phyloP scores from a whole-genome alignment of 2,797 vertebrate genomes.

The Crax fasciolata region DNA sequence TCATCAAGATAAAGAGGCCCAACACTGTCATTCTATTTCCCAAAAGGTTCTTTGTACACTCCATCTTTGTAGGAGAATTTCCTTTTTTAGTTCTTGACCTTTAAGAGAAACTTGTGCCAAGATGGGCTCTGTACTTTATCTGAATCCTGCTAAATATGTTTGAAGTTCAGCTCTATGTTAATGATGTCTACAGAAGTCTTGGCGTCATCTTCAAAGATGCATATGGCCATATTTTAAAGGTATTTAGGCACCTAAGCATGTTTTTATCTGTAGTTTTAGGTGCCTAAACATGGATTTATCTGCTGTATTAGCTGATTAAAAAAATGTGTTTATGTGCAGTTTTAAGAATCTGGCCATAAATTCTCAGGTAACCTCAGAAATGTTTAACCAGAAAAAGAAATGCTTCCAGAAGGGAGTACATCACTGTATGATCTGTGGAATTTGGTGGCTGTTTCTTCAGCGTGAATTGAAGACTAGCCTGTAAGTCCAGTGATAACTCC shows the following conservation, averaged over 20 bases:
- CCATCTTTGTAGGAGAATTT: conserved; percentile 56
- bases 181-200: conserved; percentile 58
- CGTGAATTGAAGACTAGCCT: not conserved
- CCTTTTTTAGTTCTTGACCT: conserved; percentile 74
- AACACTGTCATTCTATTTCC: conserved; percentile 44
- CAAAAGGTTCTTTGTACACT: conserved; percentile 33
- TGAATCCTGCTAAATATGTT: conserved; percentile 44
- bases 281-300: conserved; percentile 68
- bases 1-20: conserved; percentile 59
- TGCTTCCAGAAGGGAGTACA: not conserved
- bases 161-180: conserved; percentile 54
- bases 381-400: conserved; percentile 28
- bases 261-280: conserved; percentile 66
- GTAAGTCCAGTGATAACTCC: not conserved
- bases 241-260: conserved; percentile 71
- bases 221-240: conserved; percentile 55
- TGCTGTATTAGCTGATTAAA: conserved; percentile 38
- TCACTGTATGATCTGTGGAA: conserved; percentile 15
- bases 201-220: conserved; percentile 67
- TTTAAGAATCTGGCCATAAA: conserved; percentile 61
- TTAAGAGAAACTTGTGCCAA: conserved; percentile 52
- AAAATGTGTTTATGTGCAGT: conserved; percentile 45
- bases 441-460: conserved; percentile 24
- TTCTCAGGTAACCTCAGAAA: conserved; percentile 61
- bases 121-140: conserved; percentile 51